Base-by-base conservation (phyloP, 1,140 invertebrate genomes). In the Cotesia glomerata region DNA sequence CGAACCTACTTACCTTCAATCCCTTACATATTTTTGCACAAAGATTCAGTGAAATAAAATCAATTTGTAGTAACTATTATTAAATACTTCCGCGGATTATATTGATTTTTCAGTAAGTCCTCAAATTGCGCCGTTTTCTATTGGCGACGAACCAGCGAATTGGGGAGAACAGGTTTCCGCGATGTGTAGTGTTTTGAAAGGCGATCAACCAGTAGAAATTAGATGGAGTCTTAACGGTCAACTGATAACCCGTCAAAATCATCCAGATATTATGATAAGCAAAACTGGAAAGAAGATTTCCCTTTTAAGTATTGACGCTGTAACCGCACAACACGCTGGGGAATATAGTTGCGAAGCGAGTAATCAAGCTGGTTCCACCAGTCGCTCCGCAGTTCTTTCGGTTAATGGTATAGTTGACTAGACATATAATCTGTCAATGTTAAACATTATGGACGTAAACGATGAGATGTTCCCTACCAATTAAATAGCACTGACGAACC, bases 341-440 rank as follows among this genome's bases (percentile, higher is more conserved):
- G 92, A 92, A 83, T 93, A 92, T 78, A 92, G 91, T 16, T 93
- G 93, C 78, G 88, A 87, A 16, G 94, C 93, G 14, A 90, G 88
- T 79, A 95, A 95, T 84, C 84, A 83, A 54, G 92, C 91, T 16
- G 91, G 91, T 14, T 88, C 85, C 18, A 88, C 88, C 51, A 89
- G 88, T 74, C 90, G 91, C 81, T 90, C 91, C 13, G 90, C 91
- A 14, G 81, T 87, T 52, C 81, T 92, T 59, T 85, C 88, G 71
- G 90, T 92, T 72, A 91, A 91, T 82, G 90, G 90, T 91, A 90
- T 35, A 69, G 49, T 78, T 75, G 77, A 63, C 65, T 13, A 26
- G 26, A 26, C 26, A 26, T 26, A 26, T 26, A 26, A 26, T 26
- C 26, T 26, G 26, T 26, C 26, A 26, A 26, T 26, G 26, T 2